Evolutionary conservation across 30 jellyfish, hydroid and myxozoan species (phyloP).

Genomic region (Cassiopea andromeda): DNA sequence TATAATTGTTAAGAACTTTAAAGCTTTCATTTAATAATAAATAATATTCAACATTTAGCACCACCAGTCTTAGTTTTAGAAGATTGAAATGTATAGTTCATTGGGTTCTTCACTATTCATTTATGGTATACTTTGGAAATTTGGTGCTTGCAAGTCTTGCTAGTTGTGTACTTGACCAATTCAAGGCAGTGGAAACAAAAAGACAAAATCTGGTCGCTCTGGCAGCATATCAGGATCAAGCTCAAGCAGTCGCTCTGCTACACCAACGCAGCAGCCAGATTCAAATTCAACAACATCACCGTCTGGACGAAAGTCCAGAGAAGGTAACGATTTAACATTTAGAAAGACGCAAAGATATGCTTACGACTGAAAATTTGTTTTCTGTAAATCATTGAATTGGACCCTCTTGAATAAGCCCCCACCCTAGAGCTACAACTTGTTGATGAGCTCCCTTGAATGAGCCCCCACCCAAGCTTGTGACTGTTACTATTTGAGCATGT

Average conservation of each 20-base stretch:
- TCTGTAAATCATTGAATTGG: too few species aligned
- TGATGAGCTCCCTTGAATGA: too few species aligned
- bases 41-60: too few species aligned
- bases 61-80: too few species aligned
- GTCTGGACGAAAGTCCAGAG: constrained; percentile 46
- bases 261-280: constrained; percentile 74
- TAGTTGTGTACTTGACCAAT: not conserved
- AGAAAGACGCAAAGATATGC: not conserved
- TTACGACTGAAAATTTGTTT: too few species aligned
- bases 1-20: too few species aligned
- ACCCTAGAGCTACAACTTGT: too few species aligned
- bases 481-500: too few species aligned
- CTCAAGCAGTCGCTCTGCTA: constrained; percentile 95
- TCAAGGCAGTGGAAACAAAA: constrained; percentile 75
- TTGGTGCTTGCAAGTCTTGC: not conserved
- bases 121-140: not conserved
- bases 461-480: too few species aligned
- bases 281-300: constrained; percentile 20
- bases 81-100: too few species aligned
- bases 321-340: not conserved
- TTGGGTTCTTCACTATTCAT: not conserved
- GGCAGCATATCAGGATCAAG: constrained; percentile 90
- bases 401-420: too few species aligned
- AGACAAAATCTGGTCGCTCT: constrained; percentile 72
- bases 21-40: too few species aligned